A percentile compares a stretch with the other conserved stretches of the same genome.
Conservation (phyloP, 2,113 vertebrate species). For the Nibea albiflora region DNA sequence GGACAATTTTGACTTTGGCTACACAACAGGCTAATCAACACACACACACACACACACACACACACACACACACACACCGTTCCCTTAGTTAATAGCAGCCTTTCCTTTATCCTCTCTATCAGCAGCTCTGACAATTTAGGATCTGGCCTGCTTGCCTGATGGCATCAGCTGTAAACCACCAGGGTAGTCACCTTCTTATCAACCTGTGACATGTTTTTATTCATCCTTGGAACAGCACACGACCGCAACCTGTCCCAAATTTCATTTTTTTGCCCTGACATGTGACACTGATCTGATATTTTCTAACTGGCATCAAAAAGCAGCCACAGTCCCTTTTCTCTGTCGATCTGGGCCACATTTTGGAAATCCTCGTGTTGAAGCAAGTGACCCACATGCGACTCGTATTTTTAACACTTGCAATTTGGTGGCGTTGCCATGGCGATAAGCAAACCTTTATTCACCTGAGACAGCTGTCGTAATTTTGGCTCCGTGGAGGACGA, state of each 20-base stretch:
- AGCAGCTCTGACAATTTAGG: constrained; percentile 32
- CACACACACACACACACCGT: neutral
- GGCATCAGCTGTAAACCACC: constrained; percentile 2
- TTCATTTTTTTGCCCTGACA: neutral
- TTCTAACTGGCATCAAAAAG: neutral
- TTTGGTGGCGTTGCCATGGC: constrained; percentile 14
- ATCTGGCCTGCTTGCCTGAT: constrained; percentile 14
- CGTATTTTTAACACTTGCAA: constrained; percentile 20
- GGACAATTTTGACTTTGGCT: neutral
- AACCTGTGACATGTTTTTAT: constrained; percentile 13
- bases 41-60: constrained; percentile 1
- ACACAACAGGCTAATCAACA: constrained; percentile 2
- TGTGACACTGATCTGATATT: constrained; percentile 2
- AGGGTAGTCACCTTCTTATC: neutral
- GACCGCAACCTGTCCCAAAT: neutral
- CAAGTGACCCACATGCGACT: constrained; percentile 27
- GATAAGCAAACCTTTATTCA: constrained; percentile 25
- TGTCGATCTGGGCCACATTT: constrained; percentile 1
- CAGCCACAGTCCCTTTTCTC: neutral
- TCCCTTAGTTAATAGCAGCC: constrained; percentile 6
- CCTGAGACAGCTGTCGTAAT: constrained; percentile 16
- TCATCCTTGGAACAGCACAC: neutral
- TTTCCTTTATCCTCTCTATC: constrained; percentile 7
- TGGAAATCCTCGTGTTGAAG: constrained; percentile 16
- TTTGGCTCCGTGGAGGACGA: neutral